These are phyloP conservation scores for Lycocorax pyrrhopterus DNA, from an alignment of 2,113 vertebrate species.

Conservation along the genomic window DNA sequence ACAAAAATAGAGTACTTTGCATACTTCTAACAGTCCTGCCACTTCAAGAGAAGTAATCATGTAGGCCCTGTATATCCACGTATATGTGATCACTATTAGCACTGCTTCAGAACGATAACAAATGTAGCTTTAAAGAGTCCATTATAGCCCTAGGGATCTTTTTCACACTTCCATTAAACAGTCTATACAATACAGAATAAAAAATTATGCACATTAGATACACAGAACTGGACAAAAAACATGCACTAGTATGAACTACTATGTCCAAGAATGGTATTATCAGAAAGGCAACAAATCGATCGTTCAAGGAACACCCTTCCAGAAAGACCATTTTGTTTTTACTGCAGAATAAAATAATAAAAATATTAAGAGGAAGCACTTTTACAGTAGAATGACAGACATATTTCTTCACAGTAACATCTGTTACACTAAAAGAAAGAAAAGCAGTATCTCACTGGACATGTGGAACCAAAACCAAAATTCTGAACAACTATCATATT, in stretches of 20 bases:
- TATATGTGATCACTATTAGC: background rate
- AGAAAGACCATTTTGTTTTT: background rate
- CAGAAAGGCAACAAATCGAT: background rate
- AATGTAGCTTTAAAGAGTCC: background rate
- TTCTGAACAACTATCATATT: background rate
- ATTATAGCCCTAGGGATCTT: background rate
- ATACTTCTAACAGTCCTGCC: background rate
- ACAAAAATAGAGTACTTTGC: background rate
- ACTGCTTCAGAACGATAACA: background rate
- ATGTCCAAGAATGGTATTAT: background rate
- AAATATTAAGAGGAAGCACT: slow-evolving; percentile 9
- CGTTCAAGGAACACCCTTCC: background rate
- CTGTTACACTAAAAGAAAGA: background rate
- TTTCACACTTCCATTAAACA: background rate
- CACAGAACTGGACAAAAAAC: background rate
- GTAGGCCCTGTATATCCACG: background rate
- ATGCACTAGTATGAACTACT: background rate
- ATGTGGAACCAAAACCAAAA: background rate
- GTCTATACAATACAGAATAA: background rate
- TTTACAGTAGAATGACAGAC: background rate
- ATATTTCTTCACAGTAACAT: background rate
- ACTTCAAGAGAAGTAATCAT: background rate
- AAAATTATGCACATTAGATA: background rate
- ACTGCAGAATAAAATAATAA: background rate
- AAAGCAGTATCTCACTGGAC: background rate